Percentiles rank a stretch among this genome's conserved stretches.
Evolutionary conservation across 2,113 vertebrate species (phyloP).

Genomic region (Pelecanoides urinatrix): DNA sequence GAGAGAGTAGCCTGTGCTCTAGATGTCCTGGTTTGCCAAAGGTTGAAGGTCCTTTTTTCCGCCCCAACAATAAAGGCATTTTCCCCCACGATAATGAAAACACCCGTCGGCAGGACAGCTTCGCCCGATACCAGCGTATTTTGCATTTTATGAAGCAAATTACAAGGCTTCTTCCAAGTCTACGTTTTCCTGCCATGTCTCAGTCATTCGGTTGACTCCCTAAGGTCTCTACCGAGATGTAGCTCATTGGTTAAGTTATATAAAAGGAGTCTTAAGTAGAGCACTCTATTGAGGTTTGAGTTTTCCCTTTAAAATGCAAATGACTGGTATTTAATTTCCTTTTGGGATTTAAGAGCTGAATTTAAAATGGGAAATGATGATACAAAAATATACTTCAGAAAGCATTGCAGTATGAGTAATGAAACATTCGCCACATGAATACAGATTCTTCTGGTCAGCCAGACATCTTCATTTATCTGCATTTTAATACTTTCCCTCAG

Average conservation of each 20-base stretch:
- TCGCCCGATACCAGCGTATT: neutral
- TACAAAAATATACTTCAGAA: conserved; percentile 34
- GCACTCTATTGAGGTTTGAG: neutral
- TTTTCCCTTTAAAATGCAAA: conserved; percentile 65
- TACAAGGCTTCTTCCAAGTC: neutral
- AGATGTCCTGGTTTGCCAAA: neutral
- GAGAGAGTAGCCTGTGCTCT: neutral
- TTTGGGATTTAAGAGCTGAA: conserved; percentile 18
- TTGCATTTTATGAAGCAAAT: neutral
- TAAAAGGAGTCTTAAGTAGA: conserved; percentile 22
- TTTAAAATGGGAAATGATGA: conserved; percentile 24
- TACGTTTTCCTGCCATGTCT: neutral
- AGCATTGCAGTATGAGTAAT: neutral
- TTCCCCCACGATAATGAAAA: neutral
- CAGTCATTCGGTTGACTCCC: neutral
- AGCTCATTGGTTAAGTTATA: neutral
- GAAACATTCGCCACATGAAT: neutral
- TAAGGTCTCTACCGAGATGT: neutral
- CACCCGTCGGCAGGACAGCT: neutral
- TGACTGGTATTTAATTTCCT: conserved; percentile 36
- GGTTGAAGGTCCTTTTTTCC: neutral
- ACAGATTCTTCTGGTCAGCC: neutral
- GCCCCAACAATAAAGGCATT: neutral
- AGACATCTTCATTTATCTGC: neutral
- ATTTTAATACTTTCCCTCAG: neutral